Evolutionary conservation across 2,888 invertebrate genomes (phyloP).

Genomic region (Cantharis lateralis): DNA sequence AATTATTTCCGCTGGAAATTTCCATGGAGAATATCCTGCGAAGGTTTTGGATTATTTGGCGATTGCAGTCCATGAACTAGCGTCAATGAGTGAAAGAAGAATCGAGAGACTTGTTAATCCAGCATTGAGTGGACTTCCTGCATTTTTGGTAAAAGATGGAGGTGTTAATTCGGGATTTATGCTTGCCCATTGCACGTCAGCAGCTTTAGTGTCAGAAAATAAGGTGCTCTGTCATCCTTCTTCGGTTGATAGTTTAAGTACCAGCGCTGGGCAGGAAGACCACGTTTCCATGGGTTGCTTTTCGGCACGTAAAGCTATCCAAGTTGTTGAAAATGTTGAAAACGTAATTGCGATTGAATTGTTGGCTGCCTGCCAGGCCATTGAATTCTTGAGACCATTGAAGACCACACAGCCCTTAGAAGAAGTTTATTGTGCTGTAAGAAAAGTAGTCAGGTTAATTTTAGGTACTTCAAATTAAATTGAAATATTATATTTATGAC

Average conservation of each 20-base stretch:
- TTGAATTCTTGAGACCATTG: conserved; percentile 68
- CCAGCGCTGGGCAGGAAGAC: conserved; percentile 70
- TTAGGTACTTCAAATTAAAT: not conserved
- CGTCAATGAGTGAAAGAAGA: conserved; percentile 68
- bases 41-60: conserved; percentile 69
- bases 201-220: conserved; percentile 69
- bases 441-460: conserved; percentile 57
- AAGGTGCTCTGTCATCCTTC: conserved; percentile 71
- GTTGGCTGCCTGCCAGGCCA: conserved; percentile 68
- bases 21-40: conserved; percentile 73
- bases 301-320: conserved; percentile 65
- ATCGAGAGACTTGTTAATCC: conserved; percentile 68
- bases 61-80: conserved; percentile 68
- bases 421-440: conserved; percentile 64
- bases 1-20: conserved; percentile 70
- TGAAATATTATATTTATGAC: conserved; percentile 25
- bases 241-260: conserved; percentile 68
- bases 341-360: conserved; percentile 68
- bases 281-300: conserved; percentile 74
- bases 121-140: conserved; percentile 65
- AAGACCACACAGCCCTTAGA: conserved; percentile 67
- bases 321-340: conserved; percentile 60
- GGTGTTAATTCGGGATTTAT: conserved; percentile 72
- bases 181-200: conserved; percentile 70
- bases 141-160: conserved; percentile 68